These are phyloP conservation scores for Anguilla obscura DNA, from an alignment of 2,797 vertebrate genomes.

Conservation along the genomic window DNA sequence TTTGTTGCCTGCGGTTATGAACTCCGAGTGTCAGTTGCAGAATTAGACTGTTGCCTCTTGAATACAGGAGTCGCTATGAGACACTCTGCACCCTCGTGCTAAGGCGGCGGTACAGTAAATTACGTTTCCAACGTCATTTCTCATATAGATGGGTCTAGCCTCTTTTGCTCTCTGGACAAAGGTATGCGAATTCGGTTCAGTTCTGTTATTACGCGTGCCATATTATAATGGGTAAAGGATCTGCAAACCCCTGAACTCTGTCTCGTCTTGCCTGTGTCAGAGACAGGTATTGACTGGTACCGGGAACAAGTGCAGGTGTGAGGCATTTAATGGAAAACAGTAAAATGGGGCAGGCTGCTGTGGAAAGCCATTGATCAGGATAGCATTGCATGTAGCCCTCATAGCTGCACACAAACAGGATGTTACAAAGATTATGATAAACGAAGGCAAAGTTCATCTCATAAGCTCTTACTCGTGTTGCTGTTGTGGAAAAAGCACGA, in stretches of 20 bases:
- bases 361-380: neutral
- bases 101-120: neutral
- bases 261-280: neutral
- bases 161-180: neutral
- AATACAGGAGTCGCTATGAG: too few relatives aligned
- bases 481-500: too few relatives aligned
- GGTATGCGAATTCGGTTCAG: neutral
- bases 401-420: too few relatives aligned
- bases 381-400: neutral
- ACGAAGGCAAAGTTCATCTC: too few relatives aligned
- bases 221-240: neutral
- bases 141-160: neutral
- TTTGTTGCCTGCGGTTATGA: slow-evolving; percentile 25
- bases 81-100: too few relatives aligned
- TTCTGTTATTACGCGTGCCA: neutral
- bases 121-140: neutral
- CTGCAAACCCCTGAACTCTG: neutral
- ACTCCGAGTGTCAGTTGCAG: neutral
- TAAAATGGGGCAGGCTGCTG: neutral
- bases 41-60: too few relatives aligned
- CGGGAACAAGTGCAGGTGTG: neutral
- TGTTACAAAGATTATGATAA: too few relatives aligned
- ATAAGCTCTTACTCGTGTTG: too few relatives aligned
- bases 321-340: neutral
- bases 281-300: neutral